Evolutionary conservation across 2,888 invertebrate species (phyloP).

Genomic region (Drosophila incognita): DNA sequence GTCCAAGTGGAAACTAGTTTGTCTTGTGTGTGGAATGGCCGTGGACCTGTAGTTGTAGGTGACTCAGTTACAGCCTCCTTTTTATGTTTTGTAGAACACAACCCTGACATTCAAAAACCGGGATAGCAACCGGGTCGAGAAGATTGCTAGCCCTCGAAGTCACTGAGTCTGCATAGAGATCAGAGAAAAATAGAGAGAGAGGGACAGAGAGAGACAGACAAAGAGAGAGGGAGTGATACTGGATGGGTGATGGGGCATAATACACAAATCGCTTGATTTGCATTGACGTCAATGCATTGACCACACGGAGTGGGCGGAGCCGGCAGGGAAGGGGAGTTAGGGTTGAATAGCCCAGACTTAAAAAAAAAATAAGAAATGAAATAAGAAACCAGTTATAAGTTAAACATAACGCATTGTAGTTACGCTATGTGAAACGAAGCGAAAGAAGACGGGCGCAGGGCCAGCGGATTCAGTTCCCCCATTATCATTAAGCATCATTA

Average conservation of each 20-base stretch:
- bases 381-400: constrained; percentile 54
- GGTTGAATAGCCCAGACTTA: constrained; percentile 16
- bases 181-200: background rate
- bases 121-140: constrained; percentile 20
- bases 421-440: constrained; percentile 24
- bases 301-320: background rate
- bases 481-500: constrained; percentile 10
- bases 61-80: constrained; percentile 49
- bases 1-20: constrained; percentile 43
- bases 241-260: constrained; percentile 12
- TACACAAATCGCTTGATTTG: constrained; percentile 65
- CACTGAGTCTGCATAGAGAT: constrained; percentile 36
- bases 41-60: constrained; percentile 60
- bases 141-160: constrained; percentile 41
- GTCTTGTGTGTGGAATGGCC: constrained; percentile 6
- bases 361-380: background rate
- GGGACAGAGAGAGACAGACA: background rate
- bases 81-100: constrained; percentile 62
- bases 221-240: background rate
- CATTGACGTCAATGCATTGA: constrained; percentile 74
- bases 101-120: constrained; percentile 69
- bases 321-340: constrained; percentile 6
- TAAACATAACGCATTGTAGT: constrained; percentile 43
- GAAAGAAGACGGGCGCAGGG: constrained; percentile 34
- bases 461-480: constrained; percentile 4